Evolutionary conservation across 2,113 vertebrate genomes (phyloP).

Genomic region (Pseudopodoces humilis): DNA sequence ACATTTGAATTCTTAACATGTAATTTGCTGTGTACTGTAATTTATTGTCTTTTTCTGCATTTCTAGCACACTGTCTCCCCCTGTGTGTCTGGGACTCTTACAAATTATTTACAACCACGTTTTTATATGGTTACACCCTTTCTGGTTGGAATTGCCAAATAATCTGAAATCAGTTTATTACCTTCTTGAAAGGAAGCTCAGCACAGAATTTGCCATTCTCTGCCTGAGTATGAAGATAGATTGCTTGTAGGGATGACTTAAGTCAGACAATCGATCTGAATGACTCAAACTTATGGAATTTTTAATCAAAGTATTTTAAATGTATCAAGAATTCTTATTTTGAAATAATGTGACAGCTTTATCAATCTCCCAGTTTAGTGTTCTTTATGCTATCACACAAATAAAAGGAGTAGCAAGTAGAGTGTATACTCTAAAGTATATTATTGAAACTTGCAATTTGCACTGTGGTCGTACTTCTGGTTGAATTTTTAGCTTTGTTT

Average conservation of each 20-base stretch:
- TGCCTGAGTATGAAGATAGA: neutral
- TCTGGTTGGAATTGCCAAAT: neutral
- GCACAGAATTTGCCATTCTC: neutral
- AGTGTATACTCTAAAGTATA: neutral
- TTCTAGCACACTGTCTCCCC: neutral
- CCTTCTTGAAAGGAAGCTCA: neutral
- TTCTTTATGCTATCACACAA: neutral
- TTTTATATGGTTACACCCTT: neutral
- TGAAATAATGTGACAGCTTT: neutral
- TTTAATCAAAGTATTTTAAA: neutral
- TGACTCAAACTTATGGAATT: neutral
- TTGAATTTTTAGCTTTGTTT: neutral
- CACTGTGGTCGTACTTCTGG: neutral
- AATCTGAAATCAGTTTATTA: neutral
- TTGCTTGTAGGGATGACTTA: neutral
- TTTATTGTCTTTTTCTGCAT: neutral
- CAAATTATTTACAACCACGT: neutral
- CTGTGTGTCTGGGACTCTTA: neutral
- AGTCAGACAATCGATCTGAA: neutral
- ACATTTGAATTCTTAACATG: neutral
- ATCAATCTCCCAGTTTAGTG: neutral
- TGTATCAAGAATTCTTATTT: neutral
- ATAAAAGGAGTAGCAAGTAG: neutral
- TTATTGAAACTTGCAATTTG: neutral
- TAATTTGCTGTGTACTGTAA: neutral